Evolutionary conservation across 2,888 invertebrate species (phyloP), one percentile per base, ranked within the genome.

Genomic region (Aphidius colemani): DNA sequence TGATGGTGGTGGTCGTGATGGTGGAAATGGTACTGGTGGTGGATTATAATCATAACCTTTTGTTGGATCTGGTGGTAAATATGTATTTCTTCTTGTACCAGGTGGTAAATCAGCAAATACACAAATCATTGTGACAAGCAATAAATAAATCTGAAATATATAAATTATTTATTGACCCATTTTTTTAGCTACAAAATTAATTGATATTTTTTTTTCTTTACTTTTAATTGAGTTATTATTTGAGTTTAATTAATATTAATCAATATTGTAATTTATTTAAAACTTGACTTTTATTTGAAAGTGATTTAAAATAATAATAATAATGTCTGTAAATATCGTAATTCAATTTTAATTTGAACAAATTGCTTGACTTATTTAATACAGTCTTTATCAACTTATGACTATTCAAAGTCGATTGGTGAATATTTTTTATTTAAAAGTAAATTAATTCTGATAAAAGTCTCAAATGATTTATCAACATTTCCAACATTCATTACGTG

Each of bases 21-120:
- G 83, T 1, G 87, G 86, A 82, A 89, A 89, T 0, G 89, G 87
- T 65, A 87, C 84, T 7, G 80, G 70, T 3, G 93, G 93, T 51
- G 85, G 86, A n/a, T 88, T 86, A 80, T 93, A 93, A 71, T 86
- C 86, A 82, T 93, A 93, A 43, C 82, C 78, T 64, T 79, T 81
- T 71, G 89, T 88, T 75, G 86, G 88, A 44, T 89, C 86, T 5
- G 88, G 88, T 18, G 93, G 93, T 60, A 93, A 86, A 83, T 93
- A 93, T 63, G 89, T 89, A 78, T 91, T 90, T 60, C 79, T 76
- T 59, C 79, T 71, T 66, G 88, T 88, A 10, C 89, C 89, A 2
- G 89, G 88, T 53, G 86, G 84, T 59, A 87, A 85, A 71, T 87
- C 84, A 68, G 85, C 86, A 67, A 85, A 75, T 65, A 84, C 67